phyloP scores from a whole-genome alignment of 2,888 invertebrate genomes.

The Hypolimnas misippus region DNA sequence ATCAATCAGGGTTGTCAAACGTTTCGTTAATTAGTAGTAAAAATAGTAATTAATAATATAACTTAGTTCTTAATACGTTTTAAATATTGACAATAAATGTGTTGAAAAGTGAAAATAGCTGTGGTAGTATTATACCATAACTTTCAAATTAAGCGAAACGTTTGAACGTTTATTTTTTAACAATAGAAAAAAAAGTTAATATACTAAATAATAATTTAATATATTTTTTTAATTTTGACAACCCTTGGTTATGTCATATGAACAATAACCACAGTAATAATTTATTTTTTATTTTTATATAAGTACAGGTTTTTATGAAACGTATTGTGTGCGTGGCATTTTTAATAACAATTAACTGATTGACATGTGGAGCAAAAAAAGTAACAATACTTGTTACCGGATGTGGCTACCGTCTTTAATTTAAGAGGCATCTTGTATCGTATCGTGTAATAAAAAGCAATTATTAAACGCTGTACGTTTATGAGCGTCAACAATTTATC shows the following conservation, averaged over 20 bases:
- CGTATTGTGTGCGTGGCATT: conserved; percentile 66
- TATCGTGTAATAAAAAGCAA: conserved; percentile 23
- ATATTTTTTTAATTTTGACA: background rate
- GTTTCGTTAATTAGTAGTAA: background rate
- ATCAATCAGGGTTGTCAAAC: conserved; percentile 1
- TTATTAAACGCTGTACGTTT: conserved; percentile 6
- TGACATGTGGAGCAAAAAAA: conserved; percentile 64
- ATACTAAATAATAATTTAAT: background rate
- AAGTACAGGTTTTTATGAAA: conserved; percentile 58
- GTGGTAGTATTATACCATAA: too few species aligned
- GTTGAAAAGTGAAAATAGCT: too few species aligned
- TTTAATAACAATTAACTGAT: conserved; percentile 64
- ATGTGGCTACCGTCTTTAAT: conserved; percentile 55
- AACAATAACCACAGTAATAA: conserved; percentile 12
- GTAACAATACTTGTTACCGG: conserved; percentile 59
- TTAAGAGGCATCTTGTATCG: conserved; percentile 26
- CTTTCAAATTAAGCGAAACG: too few species aligned
- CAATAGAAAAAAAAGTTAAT: background rate
- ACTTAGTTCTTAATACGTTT: too few species aligned
- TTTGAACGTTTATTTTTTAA: too few species aligned
- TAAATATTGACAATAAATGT: too few species aligned
- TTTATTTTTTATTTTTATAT: conserved; percentile 36
- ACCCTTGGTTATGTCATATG: conserved; percentile 14
- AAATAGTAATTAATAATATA: too few species aligned
- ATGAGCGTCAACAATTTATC: background rate